Conservation (phyloP, 2,888 invertebrate species). For the Nysson spinosus region DNA sequence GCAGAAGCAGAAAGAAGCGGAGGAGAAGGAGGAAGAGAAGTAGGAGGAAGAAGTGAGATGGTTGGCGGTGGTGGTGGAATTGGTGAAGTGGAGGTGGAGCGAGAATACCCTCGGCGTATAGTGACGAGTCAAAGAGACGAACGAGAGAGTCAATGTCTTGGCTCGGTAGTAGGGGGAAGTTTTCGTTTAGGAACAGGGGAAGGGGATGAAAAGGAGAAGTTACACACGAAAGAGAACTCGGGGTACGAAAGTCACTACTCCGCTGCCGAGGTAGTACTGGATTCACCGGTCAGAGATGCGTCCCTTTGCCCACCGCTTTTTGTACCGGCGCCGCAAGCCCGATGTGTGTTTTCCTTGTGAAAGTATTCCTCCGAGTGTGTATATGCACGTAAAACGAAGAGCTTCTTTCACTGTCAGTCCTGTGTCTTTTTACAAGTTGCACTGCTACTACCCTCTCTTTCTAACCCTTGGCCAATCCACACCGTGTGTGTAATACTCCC, state of each 20-base stretch:
- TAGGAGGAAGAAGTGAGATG: conserved; percentile 22
- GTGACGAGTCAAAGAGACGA: conserved; percentile 40
- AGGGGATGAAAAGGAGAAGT: conserved; percentile 35
- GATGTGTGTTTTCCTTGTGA: conserved; percentile 38
- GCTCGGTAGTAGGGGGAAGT: conserved; percentile 24
- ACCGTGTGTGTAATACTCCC: conserved; percentile 6
- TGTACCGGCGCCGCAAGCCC: conserved; percentile 27
- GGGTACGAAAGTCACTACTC: conserved; percentile 57
- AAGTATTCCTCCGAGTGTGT: conserved; percentile 13
- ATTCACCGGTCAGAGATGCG: conserved; percentile 51
- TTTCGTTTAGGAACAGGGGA: conserved; percentile 24
- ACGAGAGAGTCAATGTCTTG: conserved; percentile 41
- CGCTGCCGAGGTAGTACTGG: conserved; percentile 63
- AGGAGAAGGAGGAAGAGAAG: conserved; percentile 11
- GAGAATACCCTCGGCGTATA: conserved; percentile 45
- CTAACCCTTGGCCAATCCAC: not conserved
- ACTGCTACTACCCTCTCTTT: conserved; percentile 2
- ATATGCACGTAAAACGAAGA: not conserved
- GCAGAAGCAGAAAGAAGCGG: conserved; percentile 27
- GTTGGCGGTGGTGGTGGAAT: conserved; percentile 1
- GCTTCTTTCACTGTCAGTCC: conserved; percentile 16
- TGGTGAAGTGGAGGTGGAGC: conserved; percentile 27
- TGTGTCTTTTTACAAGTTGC: not conserved
- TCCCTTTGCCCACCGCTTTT: conserved; percentile 43
- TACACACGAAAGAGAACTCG: conserved; percentile 27